Evolutionary conservation across 2,888 invertebrate genomes (phyloP), one percentile per base, ranked within the genome.

Genomic region (Heteropelma amictum): DNA sequence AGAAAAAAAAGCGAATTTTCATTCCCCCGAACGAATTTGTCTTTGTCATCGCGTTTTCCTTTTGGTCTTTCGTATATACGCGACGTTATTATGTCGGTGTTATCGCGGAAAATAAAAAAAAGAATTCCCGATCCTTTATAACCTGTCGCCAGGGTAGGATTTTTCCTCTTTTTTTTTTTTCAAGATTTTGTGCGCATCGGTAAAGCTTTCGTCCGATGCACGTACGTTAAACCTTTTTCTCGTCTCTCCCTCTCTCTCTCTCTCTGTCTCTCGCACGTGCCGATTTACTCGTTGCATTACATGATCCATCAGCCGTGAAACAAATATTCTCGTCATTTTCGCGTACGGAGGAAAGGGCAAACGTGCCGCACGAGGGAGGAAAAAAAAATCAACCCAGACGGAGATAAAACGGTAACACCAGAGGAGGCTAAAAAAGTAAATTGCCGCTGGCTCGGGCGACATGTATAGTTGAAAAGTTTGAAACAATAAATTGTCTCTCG

Each of bases 401-500:
- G 26, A 49, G 49, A 49, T 17, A 51, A 65, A 68, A 40, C 64
- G 45, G 8, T 23, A 61, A 35, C 56, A 51, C 61, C 51, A 14
- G 49, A 65, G 61, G 65, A 65, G 61, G 65, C 58, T 60, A 56
- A 69, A 70, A 79, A 80, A 78, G 76, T 76, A 80, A 81, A 79
- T 80, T 76, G 77, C 76, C 72, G 79, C 74, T 75, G 74, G 78
- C 56, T 54, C 35, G 26, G 49, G 28, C 56, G n/a, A 23, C 49
- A 38, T n/a, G 74, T 54, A 77, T 76, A 63, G 79, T 69, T 77
- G 82, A 80, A 81, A 82, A 84, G 83, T 83, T 83, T 79, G 79
- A 82, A 82, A 84, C 83, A 83, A 86, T 84, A 85, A 85, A 85
- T 85, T 79, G 82, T 83, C 79, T 80, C 65, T 38, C 65, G 21